These are phyloP conservation scores for Cantharis rufa DNA, from an alignment of 2,888 invertebrate genomes.

Conservation along the genomic window DNA sequence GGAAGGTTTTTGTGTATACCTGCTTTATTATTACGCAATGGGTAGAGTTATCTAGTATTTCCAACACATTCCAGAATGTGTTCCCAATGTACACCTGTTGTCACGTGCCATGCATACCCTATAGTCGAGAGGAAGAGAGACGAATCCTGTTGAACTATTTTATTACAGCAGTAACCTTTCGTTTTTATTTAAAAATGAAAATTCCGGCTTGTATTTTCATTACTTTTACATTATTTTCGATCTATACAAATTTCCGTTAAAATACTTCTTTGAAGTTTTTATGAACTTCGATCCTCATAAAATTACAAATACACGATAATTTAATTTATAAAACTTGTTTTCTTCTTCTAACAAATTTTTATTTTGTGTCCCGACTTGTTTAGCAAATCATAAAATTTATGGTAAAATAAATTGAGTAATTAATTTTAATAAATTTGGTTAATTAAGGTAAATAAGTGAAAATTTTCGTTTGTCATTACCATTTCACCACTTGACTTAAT, in stretches of 20 bases:
- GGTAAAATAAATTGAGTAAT: neutral
- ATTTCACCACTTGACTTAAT: neutral
- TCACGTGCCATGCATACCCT: neutral
- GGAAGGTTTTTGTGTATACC: neutral
- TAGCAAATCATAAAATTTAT: neutral
- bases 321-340: neutral
- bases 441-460: neutral
- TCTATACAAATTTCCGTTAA: neutral
- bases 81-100: conserved; percentile 1
- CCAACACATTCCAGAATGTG: neutral
- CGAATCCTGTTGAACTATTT: neutral
- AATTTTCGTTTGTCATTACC: neutral
- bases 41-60: conserved; percentile 1
- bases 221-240: neutral
- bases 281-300: neutral
- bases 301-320: neutral
- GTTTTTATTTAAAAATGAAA: neutral
- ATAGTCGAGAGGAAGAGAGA: neutral
- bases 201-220: neutral
- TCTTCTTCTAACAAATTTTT: neutral
- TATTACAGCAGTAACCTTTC: neutral
- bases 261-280: neutral
- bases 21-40: neutral
- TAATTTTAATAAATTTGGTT: neutral
- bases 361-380: neutral